Base-by-base conservation (phyloP, 2,888 invertebrate species). In the Caenorhabditis panamensis region DNA sequence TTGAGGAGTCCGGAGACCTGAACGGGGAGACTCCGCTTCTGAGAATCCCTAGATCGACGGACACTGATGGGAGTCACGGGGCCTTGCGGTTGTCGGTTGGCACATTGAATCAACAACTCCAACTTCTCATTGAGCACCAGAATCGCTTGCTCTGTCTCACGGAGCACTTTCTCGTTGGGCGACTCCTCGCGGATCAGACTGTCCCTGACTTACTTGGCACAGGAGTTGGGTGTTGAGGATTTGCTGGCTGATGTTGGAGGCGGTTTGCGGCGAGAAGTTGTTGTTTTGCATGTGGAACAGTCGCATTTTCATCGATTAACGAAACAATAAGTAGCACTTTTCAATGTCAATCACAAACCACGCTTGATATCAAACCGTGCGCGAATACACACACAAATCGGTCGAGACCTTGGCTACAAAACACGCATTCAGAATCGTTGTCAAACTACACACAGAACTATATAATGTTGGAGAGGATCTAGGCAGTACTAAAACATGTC, bases 1-100 rank as follows among this genome's bases (percentile, higher is more conserved):
- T 79, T 79, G n/a, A 79, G 49, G 1, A 72, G 28, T 24, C 79
- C 79, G 5, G 79, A 79, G 11, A 79, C 79, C 53, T 61, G 67
- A 13, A 79, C 62, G 0, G 68, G 69, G 9, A 56, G 59, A 6
- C 26, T 71, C 13, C 49, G 20, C 16, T 44, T 63, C 2, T 9
- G 2, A 0, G 59, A 51, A 36, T 71, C 71, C 18, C 58, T 20
- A 1, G 56, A 37, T 9, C 73, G 36, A 0, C 73, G 64, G 28
- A 73, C 64, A 24, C 59, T 64, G 36, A 71, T 78, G 11, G 64
- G 64, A 16, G 76, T 67, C 20, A n/a, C n/a, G n/a, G n/a, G n/a
- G n/a, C 11, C 2, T 5, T 20, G 24, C 4, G 61, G 20, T 47
- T 61, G 51, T 26, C 26, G 49, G 13, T 41, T 54, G 13, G 61